Evolutionary conservation across 2,797 vertebrate species (phyloP), one percentile per base, ranked within the genome.

Genomic region (Halcyon leucocephala): DNA sequence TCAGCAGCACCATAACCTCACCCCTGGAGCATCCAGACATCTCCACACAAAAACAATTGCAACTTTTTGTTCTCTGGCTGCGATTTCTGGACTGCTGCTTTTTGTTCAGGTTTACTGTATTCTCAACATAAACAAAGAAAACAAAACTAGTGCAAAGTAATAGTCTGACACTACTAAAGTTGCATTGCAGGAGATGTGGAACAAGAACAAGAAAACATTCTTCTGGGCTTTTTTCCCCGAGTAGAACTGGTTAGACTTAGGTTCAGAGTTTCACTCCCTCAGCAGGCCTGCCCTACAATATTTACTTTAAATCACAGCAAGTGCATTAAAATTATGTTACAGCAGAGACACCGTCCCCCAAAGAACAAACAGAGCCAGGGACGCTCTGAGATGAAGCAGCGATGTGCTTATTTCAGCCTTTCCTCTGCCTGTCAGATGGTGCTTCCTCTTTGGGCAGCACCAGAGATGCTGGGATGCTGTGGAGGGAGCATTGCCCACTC

Each of bases 121-220:
- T 77, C 85, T 92, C 85, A 93, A 82, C 65, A 51, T 95, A 96
- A 96, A 96, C 80, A 93, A 97, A 96, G 92, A 86, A 96, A 97
- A 93, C 71, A 95, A 94, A 95, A n/a, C 29, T 22, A 62, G 10
- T 52, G 55, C 69, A 89, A 89, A 89, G 66, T 54, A 72, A 89
- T 25, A n/a, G 35, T 39, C 88, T 70, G 91, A 65, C 58, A 20
- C 18, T 17, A 12, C 89, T 57, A 9, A 58, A 88, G 54, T 33
- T 82, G 29, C 64, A 37, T 79, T 74, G 76, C 64, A 72, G 71
- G 85, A 78, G 66, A 72, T 9, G 24, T 78, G 71, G 84, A 94
- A 78, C 61, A 44, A 66, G 66, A 65, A 44, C 79, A 88, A 81
- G 67, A 91, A 93, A 88, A 95, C 44, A 81, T 51, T 70, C 54